Percentiles rank a stretch among this genome's conserved stretches.
These are phyloP conservation scores for Hyperopisus bebe DNA, from an alignment of 2,113 vertebrate species.

Conservation along the genomic window DNA sequence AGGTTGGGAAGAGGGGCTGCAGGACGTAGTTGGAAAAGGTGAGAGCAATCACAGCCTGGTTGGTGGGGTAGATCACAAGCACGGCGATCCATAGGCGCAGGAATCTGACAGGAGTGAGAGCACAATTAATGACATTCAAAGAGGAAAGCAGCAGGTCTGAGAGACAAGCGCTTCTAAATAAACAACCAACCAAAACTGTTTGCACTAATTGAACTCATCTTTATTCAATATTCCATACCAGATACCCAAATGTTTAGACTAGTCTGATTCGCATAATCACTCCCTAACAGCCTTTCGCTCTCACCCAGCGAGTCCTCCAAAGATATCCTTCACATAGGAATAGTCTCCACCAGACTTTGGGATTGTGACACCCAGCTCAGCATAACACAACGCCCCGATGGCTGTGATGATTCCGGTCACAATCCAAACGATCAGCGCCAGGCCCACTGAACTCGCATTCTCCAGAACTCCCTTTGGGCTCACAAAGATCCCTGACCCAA, in stretches of 20 bases:
- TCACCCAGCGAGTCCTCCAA: slow-evolving; percentile 85
- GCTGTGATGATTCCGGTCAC: slow-evolving; percentile 81
- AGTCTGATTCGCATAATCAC: not conserved
- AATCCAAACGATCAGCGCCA: slow-evolving; percentile 83
- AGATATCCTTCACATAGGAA: slow-evolving; percentile 88
- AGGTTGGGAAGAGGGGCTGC: slow-evolving; percentile 83
- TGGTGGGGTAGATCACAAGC: slow-evolving; percentile 88
- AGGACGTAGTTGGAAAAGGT: slow-evolving; percentile 89
- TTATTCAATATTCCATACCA: not conserved
- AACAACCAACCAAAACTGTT: not conserved
- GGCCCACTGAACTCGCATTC: slow-evolving; percentile 80
- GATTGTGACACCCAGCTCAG: slow-evolving; percentile 86
- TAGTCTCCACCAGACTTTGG: slow-evolving; percentile 89
- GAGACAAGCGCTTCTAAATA: not conserved
- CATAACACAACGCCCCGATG: slow-evolving; percentile 83
- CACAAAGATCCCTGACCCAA: slow-evolving; percentile 87
- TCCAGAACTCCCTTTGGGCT: slow-evolving; percentile 86
- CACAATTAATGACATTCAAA: not conserved
- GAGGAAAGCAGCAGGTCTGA: not conserved
- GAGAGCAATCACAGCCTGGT: slow-evolving; percentile 86
- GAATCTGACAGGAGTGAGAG: slow-evolving; percentile 55
- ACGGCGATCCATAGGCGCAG: slow-evolving; percentile 85
- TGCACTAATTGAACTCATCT: not conserved
- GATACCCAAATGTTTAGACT: not conserved
- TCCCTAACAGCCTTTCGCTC: slow-evolving; percentile 22